Conservation (phyloP, 2,113 vertebrate species). For the Ivindomyrus marchei region DNA sequence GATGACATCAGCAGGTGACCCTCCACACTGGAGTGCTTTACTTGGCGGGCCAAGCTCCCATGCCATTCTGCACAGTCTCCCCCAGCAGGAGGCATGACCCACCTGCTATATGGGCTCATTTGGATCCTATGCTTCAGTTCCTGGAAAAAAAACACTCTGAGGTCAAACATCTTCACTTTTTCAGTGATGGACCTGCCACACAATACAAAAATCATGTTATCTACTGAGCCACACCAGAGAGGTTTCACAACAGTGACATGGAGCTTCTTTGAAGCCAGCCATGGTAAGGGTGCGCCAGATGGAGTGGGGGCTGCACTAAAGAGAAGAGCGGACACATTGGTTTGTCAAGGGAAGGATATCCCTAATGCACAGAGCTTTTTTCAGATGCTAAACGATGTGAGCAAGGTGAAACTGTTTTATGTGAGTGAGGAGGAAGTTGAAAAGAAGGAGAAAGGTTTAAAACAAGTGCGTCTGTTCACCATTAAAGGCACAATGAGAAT, state of each 20-base stretch:
- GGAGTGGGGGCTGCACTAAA: constrained; percentile 12
- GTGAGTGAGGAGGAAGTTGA: constrained; percentile 25
- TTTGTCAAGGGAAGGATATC: constrained; percentile 19
- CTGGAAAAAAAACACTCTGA: background rate
- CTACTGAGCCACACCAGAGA: constrained; percentile 4
- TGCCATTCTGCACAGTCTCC: too few species aligned
- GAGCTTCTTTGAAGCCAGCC: constrained; percentile 16
- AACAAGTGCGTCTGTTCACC: constrained; percentile 10
- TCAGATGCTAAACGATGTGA: background rate
- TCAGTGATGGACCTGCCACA: constrained; percentile 24
- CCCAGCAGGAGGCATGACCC: constrained; percentile 3
- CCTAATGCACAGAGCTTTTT: constrained; percentile 14
- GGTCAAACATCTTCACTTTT: constrained; percentile 5
- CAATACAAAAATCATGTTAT: constrained; percentile 11
- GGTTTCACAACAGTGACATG: constrained; percentile 18
- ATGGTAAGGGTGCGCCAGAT: background rate
- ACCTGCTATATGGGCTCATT: constrained; percentile 8
- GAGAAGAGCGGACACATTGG: constrained; percentile 12
- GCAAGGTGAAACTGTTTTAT: constrained; percentile 20
- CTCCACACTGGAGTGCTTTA: too few species aligned
- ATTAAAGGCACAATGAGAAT: constrained; percentile 20
- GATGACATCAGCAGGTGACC: too few species aligned
- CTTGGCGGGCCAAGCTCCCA: background rate
- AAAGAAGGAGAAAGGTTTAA: constrained; percentile 19
- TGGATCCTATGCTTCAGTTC: constrained; percentile 15